Evolutionary conservation across 2,797 vertebrate genomes (phyloP).

Genomic region (Amblyraja radiata): DNA sequence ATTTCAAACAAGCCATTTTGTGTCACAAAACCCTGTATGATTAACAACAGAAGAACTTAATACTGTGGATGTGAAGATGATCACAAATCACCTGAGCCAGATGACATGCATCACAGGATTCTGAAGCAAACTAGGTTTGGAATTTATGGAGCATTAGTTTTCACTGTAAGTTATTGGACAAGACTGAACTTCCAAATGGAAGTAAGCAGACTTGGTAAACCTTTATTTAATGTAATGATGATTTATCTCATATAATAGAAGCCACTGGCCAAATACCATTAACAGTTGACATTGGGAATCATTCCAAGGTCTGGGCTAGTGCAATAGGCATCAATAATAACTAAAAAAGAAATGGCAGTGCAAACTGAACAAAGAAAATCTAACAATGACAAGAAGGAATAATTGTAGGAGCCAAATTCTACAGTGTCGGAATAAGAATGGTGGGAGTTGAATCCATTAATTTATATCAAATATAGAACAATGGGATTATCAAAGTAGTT

Average conservation of each 20-base stretch:
- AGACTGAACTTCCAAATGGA: background rate
- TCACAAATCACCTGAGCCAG: background rate
- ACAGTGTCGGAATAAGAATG: background rate
- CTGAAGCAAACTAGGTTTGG: background rate
- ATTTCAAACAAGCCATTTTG: conserved; percentile 11
- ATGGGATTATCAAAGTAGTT: background rate
- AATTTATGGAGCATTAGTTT: background rate
- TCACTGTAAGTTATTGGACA: background rate
- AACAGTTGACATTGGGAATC: background rate
- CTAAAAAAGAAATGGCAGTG: background rate
- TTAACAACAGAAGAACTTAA: background rate
- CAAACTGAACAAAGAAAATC: background rate
- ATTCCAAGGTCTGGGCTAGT: background rate
- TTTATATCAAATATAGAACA: background rate
- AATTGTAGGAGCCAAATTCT: background rate
- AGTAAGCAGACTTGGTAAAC: background rate
- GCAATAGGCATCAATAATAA: background rate
- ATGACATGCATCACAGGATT: background rate
- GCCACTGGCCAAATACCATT: background rate
- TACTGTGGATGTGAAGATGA: background rate
- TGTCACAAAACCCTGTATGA: background rate
- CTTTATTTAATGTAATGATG: background rate
- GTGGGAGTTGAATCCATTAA: background rate
- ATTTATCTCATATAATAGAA: background rate
- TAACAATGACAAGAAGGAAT: background rate